Conservation (phyloP, 2,797 vertebrate genomes). For the Girardinus metallicus region DNA sequence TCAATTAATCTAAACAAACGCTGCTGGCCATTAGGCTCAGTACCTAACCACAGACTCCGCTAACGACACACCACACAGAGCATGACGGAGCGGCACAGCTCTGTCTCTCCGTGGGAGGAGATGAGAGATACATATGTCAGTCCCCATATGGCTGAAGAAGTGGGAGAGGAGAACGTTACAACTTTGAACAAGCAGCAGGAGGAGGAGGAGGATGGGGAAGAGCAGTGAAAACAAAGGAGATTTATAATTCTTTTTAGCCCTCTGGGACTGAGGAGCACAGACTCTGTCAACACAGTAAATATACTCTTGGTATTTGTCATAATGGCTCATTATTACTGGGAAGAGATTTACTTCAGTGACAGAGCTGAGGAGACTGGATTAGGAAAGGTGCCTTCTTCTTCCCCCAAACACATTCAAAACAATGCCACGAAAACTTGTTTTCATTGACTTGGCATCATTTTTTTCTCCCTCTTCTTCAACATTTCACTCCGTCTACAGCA, state of each 20-base stretch:
- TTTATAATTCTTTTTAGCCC: slow-evolving; percentile 46
- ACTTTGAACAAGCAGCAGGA: slow-evolving; percentile 17
- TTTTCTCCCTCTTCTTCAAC: not conserved
- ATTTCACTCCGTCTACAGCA: slow-evolving; percentile 10
- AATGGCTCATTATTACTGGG: slow-evolving; percentile 65
- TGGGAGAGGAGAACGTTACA: slow-evolving; percentile 47
- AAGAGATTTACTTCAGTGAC: slow-evolving; percentile 56
- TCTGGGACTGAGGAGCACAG: slow-evolving; percentile 29
- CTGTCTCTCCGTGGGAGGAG: slow-evolving; percentile 44
- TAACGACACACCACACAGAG: slow-evolving; percentile 56
- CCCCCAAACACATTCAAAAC: slow-evolving; percentile 37
- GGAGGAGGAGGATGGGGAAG: slow-evolving; percentile 17
- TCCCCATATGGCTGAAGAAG: slow-evolving; percentile 58
- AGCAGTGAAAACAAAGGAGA: slow-evolving; percentile 26
- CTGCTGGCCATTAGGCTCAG: slow-evolving; percentile 69
- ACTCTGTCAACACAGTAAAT: slow-evolving; percentile 68
- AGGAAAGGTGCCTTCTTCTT: slow-evolving; percentile 43
- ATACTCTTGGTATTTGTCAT: slow-evolving; percentile 53
- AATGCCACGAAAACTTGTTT: slow-evolving; percentile 49
- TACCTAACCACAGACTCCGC: slow-evolving; percentile 63
- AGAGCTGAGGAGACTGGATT: slow-evolving; percentile 44
- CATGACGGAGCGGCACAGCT: slow-evolving; percentile 22
- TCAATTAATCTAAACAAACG: slow-evolving; percentile 78
- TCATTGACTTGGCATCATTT: slow-evolving; percentile 41
- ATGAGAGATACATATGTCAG: slow-evolving; percentile 63